Evolutionary conservation across 1,140 invertebrate genomes (phyloP), one percentile per base, ranked within the genome.

Genomic region (Zaprionus ghesquierei): DNA sequence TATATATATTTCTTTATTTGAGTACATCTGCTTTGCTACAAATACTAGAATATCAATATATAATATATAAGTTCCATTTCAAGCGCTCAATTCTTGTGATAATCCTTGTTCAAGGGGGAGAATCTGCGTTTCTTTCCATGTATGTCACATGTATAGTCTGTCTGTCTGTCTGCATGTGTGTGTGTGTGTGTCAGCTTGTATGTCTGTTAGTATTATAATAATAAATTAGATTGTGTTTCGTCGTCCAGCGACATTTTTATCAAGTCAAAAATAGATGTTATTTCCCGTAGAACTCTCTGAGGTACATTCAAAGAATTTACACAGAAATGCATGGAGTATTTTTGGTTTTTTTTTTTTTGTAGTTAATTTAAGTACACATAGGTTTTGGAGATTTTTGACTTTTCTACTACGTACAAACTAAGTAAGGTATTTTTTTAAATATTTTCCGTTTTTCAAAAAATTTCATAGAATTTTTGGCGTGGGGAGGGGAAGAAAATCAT

Each of bases 221-320:
- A 49, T 41, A 41, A 8, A 6, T 22, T 44, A 49, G 31, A 62
- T 33, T 27, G 31, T 23, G 33, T 75, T 69, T 78, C 81, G 81
- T 85, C 81, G 81, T 75, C 81, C 81, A 85, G 81, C 81, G 81
- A 85, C 81, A 86, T 85, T 85, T 85, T 85, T 86, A 65, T 86
- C 44, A 63, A 62, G 63, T 77, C 63, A 61, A 79, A 46, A 20
- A 66, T 61, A 69, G 50, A 35, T 62, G 54, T 22, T n/a, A n/a
- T 59, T 66, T 25, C 9, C 25, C 18, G 9, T 15, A 25, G n/a
- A 1, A 27, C 22, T 22, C 25, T n/a, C 23, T 10, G 13, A 51
- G 60, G 46, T 25, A 54, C 35, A 5, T 41, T 41, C 35, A 41
- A 15, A 41, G 35, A 41, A 41, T 41, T 41, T 15, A 41, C 35